Base-by-base conservation (phyloP, 2,888 invertebrate genomes). In the Acrobasis repandana region DNA sequence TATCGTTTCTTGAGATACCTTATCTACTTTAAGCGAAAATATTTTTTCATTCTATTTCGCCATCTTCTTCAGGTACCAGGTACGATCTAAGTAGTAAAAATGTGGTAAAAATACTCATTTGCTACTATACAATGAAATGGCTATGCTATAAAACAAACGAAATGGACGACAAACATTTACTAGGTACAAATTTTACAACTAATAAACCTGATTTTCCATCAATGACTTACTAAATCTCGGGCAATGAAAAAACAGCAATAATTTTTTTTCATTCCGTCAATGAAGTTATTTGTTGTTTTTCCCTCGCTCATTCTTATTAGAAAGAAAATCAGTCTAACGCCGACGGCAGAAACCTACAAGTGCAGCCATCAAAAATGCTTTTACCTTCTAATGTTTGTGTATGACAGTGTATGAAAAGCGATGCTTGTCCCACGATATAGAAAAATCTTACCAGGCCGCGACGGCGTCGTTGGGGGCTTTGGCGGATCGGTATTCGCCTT, bases 401-500 rank as follows among this genome's bases (percentile, higher is more conserved):
- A 57, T 56, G 46, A 58, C 9, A 15, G 36, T 50, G 48, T 60
- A 61, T 63, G 62, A 62, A 46, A 63, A 65, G 61, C 61, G 36
- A 65, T 66, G 64, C 67, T 68, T 66, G 67, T 67, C 70, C 69
- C 67, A 74, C 74, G 74, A 78, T 72, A 76, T 67, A 70, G 15
- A 69, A 75, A 73, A 72, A 64, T 83, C 90, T 90, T 90, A 90
- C 90, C 90, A 60, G 87, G 88, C 20, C 86, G 70, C 61, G 82
- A 76, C 20, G 90, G 86, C 0, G 88, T 85, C 20, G 86, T 85
- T 28, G 81, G 79, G 28, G 86, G 85, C 68, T 80, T 86, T 60
- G 90, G 87, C 4, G 90, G 82, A 20, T 90, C 90, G 0, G 90
- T 90, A 64, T 87, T 86, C 33, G 90, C 89, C 69, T 88, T 86